phyloP scores from a whole-genome alignment of 2,888 invertebrate genomes.

The Aphodius sticticus region DNA sequence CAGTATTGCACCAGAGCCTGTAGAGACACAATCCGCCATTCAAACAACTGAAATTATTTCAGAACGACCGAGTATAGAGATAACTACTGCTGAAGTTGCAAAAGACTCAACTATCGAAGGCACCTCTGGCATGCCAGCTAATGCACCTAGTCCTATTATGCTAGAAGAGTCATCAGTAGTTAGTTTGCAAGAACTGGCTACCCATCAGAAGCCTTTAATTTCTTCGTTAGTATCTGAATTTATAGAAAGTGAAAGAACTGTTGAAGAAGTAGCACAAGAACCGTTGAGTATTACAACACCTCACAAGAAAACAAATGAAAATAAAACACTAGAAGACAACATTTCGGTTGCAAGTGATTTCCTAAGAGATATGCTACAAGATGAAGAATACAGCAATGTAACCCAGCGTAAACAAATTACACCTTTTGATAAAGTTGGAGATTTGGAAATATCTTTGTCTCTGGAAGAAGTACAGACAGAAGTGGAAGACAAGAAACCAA shows the following conservation, averaged over 20 bases:
- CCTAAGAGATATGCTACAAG: conserved; percentile 32
- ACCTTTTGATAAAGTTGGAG: background rate
- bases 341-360: conserved; percentile 35
- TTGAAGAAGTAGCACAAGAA: conserved; percentile 31
- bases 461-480: conserved; percentile 39
- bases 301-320: conserved; percentile 23
- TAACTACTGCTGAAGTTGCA: conserved; percentile 39
- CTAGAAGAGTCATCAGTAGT: conserved; percentile 14
- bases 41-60: conserved; percentile 45
- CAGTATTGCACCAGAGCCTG: conserved; percentile 50
- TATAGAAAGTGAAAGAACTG: conserved; percentile 28
- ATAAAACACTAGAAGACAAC: conserved; percentile 35
- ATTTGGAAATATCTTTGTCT: conserved; percentile 52
- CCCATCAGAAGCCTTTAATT: background rate
- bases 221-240: conserved; percentile 20
- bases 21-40: conserved; percentile 47
- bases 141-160: conserved; percentile 50
- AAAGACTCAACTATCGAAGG: conserved; percentile 10
- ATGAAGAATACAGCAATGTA: conserved; percentile 27
- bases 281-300: conserved; percentile 5
- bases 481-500: conserved; percentile 26
- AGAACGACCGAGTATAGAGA: conserved; percentile 43
- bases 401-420: background rate
- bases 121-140: conserved; percentile 48
- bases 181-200: background rate